Conservation (phyloP, 2,797 vertebrate species). For the Enteromius mattozi region DNA sequence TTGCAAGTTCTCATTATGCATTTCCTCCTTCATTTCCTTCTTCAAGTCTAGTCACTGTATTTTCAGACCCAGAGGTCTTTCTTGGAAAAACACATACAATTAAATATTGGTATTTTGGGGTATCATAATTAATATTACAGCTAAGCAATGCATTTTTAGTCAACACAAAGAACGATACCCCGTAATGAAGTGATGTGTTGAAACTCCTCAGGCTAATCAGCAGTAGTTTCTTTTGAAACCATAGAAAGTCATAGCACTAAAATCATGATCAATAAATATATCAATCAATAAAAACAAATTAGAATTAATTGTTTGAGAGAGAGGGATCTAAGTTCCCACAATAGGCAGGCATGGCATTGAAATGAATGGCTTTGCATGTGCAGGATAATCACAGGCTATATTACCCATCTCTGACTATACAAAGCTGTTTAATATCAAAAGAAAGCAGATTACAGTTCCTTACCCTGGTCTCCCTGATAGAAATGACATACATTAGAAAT, state of each 20-base stretch:
- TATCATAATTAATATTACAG: neutral
- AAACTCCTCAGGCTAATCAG: neutral
- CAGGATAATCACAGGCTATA: constrained; percentile 55
- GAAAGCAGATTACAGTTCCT: constrained; percentile 70
- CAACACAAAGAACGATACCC: neutral
- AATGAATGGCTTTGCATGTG: constrained; percentile 24
- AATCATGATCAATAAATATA: neutral
- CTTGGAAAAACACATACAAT: neutral
- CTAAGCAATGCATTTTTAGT: neutral
- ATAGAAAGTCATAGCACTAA: neutral
- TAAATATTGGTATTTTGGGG: neutral
- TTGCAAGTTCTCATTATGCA: neutral
- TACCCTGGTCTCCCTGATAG: constrained; percentile 28
- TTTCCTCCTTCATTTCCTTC: constrained; percentile 5
- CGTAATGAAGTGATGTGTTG: neutral
- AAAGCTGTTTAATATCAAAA: constrained; percentile 60
- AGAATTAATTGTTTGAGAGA: neutral
- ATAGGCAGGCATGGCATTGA: neutral
- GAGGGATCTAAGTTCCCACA: neutral
- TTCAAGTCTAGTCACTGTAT: neutral
- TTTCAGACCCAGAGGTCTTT: neutral
- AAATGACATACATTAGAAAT: constrained; percentile 19
- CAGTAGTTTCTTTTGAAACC: neutral
- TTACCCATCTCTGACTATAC: constrained; percentile 65
- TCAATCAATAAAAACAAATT: neutral